These are phyloP conservation scores for Watsonalla cultraria DNA, from an alignment of 2,888 invertebrate genomes.

Conservation along the genomic window DNA sequence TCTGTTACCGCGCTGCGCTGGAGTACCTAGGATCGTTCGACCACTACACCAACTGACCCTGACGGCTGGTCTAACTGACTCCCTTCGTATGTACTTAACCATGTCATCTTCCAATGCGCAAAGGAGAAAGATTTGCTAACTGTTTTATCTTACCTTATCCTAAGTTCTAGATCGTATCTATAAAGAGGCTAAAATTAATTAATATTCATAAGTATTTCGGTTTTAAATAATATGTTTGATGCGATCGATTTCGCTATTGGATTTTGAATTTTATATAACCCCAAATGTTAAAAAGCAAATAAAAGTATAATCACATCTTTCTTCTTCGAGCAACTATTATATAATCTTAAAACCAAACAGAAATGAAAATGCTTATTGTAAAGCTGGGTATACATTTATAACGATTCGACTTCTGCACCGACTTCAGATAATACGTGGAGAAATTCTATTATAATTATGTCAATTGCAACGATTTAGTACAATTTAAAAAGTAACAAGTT, in stretches of 20 bases:
- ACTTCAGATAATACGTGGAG: too few relatives aligned
- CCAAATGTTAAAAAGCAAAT: neutral
- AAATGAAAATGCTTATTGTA: neutral
- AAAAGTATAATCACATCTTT: neutral
- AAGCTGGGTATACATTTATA: neutral
- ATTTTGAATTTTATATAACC: too few relatives aligned
- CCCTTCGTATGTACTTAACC: constrained; percentile 45
- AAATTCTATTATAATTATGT: too few relatives aligned
- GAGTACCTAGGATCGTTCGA: constrained; percentile 99
- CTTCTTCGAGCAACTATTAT: constrained; percentile 1
- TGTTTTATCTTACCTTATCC: neutral
- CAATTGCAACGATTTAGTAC: too few relatives aligned
- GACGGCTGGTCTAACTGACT: constrained; percentile 66
- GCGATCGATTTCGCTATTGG: too few relatives aligned
- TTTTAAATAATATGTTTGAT: too few relatives aligned
- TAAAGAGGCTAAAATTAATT: too few relatives aligned
- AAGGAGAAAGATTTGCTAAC: constrained; percentile 1
- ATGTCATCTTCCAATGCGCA: constrained; percentile 9
- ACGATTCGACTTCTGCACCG: neutral
- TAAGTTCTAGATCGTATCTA: too few relatives aligned
- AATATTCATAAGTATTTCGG: too few relatives aligned
- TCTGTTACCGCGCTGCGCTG: constrained; percentile 98
- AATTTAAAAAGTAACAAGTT: too few relatives aligned
- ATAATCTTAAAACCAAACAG: neutral
- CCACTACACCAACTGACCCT: constrained; percentile 92